Evolutionary conservation across 1,140 invertebrate genomes (phyloP).

Genomic region (Mercenaria mercenaria): DNA sequence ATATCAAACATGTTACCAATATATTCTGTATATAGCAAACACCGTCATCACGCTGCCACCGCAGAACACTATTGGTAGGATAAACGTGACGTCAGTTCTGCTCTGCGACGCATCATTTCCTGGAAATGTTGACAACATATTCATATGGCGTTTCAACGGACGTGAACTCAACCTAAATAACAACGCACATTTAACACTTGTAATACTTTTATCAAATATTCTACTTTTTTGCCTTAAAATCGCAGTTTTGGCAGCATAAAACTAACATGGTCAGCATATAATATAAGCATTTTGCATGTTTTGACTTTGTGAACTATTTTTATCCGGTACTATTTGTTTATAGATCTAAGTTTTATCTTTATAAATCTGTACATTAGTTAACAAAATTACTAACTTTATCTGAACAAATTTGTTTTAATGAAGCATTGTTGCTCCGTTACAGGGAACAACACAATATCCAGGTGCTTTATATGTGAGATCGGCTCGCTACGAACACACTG

Average conservation of each 20-base stretch:
- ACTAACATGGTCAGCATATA: too few species aligned
- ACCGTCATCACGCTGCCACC: slow-evolving; percentile 49
- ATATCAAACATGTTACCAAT: too few species aligned
- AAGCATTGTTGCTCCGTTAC: not conserved
- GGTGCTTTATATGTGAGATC: slow-evolving; percentile 55
- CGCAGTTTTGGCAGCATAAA: too few species aligned
- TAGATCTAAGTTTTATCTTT: too few species aligned
- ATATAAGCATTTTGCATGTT: too few species aligned
- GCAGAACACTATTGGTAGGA: slow-evolving; percentile 95
- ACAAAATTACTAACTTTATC: too few species aligned
- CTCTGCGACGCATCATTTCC: slow-evolving; percentile 58
- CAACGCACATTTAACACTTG: slow-evolving; percentile 41
- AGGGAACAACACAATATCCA: slow-evolving; percentile 33
- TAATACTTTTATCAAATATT: not conserved
- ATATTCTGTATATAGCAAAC: too few species aligned
- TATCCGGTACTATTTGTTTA: too few species aligned
- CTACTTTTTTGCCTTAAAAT: too few species aligned
- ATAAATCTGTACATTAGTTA: too few species aligned
- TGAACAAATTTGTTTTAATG: too few species aligned
- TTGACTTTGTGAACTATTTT: too few species aligned
- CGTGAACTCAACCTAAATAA: slow-evolving; percentile 18
- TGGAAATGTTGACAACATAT: slow-evolving; percentile 42
- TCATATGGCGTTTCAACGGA: slow-evolving; percentile 61
- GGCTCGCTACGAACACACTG: slow-evolving; percentile 49
- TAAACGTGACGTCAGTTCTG: slow-evolving; percentile 86